These are phyloP conservation scores for Amphiprion clarkii DNA, from an alignment of 2,797 vertebrate species.

Conservation along the genomic window DNA sequence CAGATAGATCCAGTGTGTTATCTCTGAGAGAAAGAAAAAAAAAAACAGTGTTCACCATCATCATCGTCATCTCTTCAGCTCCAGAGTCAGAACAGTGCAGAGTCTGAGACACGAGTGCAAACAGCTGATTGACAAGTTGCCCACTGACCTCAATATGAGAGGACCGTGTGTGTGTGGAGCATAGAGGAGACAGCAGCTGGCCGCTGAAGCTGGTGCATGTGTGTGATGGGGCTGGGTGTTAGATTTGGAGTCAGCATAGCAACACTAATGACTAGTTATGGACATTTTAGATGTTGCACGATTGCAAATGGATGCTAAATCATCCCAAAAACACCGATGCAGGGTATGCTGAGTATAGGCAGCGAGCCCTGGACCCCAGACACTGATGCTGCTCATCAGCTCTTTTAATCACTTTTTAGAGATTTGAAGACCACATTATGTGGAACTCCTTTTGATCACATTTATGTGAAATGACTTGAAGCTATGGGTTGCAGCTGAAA, in stretches of 20 bases:
- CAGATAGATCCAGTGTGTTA: slow-evolving; percentile 22
- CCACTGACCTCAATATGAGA: slow-evolving; percentile 70
- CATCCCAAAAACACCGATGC: too few species aligned
- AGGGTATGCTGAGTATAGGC: not conserved
- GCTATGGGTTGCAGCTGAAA: not conserved
- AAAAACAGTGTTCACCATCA: slow-evolving; percentile 14
- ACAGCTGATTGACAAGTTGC: slow-evolving; percentile 61
- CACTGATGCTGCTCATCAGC: too few species aligned
- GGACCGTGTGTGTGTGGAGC: not conserved
- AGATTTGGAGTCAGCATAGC: not conserved
- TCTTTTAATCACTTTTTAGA: too few species aligned
- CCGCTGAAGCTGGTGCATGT: not conserved
- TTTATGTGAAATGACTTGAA: not conserved
- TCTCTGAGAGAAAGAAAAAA: slow-evolving; percentile 7
- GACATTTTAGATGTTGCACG: not conserved
- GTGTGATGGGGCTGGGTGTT: not conserved
- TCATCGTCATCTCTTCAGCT: slow-evolving; percentile 29
- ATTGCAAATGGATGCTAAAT: not conserved
- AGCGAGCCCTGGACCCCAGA: too few species aligned
- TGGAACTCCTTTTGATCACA: not conserved
- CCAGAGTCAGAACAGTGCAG: slow-evolving; percentile 16
- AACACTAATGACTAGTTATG: too few species aligned
- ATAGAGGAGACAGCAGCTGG: slow-evolving; percentile 3
- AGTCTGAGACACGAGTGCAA: not conserved
- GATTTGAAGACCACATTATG: not conserved